A percentile compares a stretch with the other conserved stretches of the same genome.
Evolutionary conservation across 2,797 vertebrate genomes (phyloP).

Genomic region (Eupleurogrammus muticus): DNA sequence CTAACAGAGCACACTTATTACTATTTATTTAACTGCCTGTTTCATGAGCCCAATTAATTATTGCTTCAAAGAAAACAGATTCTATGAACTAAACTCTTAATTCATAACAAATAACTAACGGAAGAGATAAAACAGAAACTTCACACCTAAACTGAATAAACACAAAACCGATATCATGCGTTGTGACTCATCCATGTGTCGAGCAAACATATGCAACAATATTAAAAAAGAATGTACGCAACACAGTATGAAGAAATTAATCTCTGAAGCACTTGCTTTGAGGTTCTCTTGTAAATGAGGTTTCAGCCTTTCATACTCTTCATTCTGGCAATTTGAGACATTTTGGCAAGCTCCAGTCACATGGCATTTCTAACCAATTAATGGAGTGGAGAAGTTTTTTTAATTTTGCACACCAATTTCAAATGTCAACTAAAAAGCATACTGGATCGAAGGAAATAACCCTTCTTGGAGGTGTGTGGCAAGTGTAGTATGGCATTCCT

Average conservation of each 20-base stretch:
- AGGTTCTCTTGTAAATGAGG: conserved; percentile 1
- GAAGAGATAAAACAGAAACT: conserved; percentile 23
- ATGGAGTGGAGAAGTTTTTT: not conserved
- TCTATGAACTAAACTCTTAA: conserved; percentile 24
- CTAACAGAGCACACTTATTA: not conserved
- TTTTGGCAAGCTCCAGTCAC: conserved; percentile 3
- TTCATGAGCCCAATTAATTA: conserved; percentile 49
- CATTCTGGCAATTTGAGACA: too few relatives aligned
- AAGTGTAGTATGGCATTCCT: not conserved
- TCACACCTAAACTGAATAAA: not conserved
- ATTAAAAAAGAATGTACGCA: not conserved
- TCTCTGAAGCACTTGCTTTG: conserved; percentile 12
- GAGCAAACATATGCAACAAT: conserved; percentile 4
- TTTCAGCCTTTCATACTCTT: conserved; percentile 19
- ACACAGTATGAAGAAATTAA: not conserved
- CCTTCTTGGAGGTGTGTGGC: not conserved
- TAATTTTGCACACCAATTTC: not conserved
- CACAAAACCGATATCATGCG: conserved; percentile 5
- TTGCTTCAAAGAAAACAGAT: conserved; percentile 56
- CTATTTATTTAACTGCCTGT: not conserved
- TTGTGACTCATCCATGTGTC: not conserved
- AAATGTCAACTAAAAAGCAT: not conserved
- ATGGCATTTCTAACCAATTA: not conserved
- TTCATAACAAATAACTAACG: conserved; percentile 17
- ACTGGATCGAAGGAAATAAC: conserved; percentile 5